Percentiles rank a stretch among this genome's conserved stretches.
Conservation (phyloP, 1,140 invertebrate species). For the Yoshiicerus persimilis region DNA sequence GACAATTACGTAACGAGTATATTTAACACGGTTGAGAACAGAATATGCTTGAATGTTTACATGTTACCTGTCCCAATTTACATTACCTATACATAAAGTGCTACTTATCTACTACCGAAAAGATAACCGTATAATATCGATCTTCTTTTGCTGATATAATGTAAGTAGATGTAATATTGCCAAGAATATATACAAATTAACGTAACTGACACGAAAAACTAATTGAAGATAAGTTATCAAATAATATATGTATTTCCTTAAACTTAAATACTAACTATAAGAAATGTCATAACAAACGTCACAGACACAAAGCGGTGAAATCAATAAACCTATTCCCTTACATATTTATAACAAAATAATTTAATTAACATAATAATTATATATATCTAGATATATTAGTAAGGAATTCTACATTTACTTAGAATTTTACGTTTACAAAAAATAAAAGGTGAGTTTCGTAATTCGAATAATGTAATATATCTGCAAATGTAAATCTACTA, state of each 20-base stretch:
- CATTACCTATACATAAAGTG: neutral
- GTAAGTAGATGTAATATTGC: neutral
- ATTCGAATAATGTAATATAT: neutral
- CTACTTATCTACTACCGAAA: neutral
- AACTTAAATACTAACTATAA: neutral
- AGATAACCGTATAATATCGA: neutral
- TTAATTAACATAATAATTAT: neutral
- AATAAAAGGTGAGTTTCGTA: neutral
- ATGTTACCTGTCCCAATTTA: neutral
- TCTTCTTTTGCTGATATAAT: neutral
- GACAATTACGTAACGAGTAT: neutral
- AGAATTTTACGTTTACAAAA: neutral
- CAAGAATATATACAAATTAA: neutral
- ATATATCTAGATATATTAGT: neutral
- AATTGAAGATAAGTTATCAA: neutral
- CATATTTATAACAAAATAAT: neutral
- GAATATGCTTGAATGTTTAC: neutral
- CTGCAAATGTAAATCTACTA: neutral
- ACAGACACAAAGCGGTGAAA: neutral
- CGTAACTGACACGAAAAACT: neutral
- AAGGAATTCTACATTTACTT: neutral
- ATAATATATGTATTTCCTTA: neutral
- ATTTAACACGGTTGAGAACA: neutral
- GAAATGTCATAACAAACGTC: neutral
- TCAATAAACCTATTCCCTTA: neutral